phyloP scores from a whole-genome alignment of 2,113 vertebrate genomes.

The Pelodiscus sinensis region DNA sequence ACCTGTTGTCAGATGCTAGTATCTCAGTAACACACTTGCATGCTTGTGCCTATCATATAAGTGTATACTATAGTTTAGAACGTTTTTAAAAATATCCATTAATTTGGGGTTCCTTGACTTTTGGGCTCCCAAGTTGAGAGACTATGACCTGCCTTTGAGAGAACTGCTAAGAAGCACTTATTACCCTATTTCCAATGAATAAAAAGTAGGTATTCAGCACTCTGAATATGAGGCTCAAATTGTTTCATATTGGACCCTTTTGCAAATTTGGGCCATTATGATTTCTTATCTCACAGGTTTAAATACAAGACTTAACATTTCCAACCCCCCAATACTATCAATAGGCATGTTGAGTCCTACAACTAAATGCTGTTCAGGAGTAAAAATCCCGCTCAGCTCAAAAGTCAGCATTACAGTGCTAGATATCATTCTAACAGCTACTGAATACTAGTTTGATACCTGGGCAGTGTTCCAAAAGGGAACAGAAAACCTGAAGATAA shows the following conservation, averaged over 20 bases:
- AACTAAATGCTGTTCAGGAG: neutral
- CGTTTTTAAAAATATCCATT: neutral
- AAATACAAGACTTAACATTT: neutral
- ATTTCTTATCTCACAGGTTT: neutral
- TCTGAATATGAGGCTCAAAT: neutral
- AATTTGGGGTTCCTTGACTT: neutral
- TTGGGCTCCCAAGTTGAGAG: neutral
- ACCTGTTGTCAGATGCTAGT: too few relatives aligned
- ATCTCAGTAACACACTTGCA: rapidly evolving
- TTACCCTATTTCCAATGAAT: neutral
- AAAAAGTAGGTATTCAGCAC: neutral
- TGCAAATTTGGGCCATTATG: neutral
- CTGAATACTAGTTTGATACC: neutral
- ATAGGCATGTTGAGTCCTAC: neutral
- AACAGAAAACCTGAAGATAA: neutral
- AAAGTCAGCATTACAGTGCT: neutral
- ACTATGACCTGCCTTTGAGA: neutral
- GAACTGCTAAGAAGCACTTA: neutral
- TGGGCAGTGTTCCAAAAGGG: neutral
- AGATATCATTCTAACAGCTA: neutral
- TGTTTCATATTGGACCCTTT: neutral
- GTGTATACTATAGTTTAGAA: neutral
- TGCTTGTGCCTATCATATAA: neutral
- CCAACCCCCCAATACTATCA: neutral
- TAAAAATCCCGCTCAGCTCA: rapidly evolving